Base-by-base conservation (phyloP, 1,140 invertebrate species). In the Drosophila persimilis region DNA sequence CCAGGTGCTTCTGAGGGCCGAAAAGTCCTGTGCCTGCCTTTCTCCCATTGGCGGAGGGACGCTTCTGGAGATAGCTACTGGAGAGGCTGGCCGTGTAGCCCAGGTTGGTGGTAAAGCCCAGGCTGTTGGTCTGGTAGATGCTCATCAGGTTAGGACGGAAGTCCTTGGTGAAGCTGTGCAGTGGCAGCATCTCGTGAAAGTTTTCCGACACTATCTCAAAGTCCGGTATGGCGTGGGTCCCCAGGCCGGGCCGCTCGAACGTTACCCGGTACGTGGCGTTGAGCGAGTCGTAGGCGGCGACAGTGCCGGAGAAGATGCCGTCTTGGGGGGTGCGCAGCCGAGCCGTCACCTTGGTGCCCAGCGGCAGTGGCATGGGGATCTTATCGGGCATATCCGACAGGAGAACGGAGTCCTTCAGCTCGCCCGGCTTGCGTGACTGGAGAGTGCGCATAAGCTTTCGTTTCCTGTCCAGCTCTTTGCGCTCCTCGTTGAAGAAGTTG, bases 231-330 rank as follows among this genome's bases (percentile, higher is more conserved):
- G 98, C 98, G 91, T 98, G 97, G 9, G 98, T 99, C 5, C 98
- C 98, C 29, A 99, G 92, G 11, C 97, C 98, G 45, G 95, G 94
- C 63, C 98, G 93, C 91, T 99, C 98, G 93, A 99, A 99, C 1
- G 97, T 98, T 59, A 99, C 97, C 81, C 99, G 94, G 90, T 99
- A 99, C n/a, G 97, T 98, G 89, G 98, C 98, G 90, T 98, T 98
- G 4, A 97, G 96, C 2, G 98, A 98, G 90, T 99, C 98, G n/a
- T 99, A 96, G 41, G 98, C 99, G 92, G 99, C 98, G 69, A 99
- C 97, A 44, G 95, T 96, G 6, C 98, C 99, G 57, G 96, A 98
- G 89, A 99, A 99, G 26, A 99, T 93, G 13, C 99, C 98, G 93
- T 99, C 98, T 92, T 99, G 98, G 6, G 98, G 98, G 90, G 95